Evolutionary conservation across 2,113 vertebrate species (phyloP).

Genomic region (Atherinomorus stipes): DNA sequence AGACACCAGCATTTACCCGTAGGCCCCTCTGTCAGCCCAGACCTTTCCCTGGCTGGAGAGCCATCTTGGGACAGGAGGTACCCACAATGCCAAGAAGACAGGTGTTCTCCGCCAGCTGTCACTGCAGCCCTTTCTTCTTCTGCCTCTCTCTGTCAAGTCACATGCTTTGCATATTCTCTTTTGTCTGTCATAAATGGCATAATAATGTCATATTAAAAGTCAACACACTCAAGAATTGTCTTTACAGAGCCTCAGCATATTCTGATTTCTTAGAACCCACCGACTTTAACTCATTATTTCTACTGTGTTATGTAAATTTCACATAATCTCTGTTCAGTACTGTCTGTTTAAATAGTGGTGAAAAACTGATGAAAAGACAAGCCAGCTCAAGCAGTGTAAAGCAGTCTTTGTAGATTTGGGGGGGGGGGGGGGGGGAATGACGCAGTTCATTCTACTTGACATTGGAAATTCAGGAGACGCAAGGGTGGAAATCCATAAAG

Average conservation of each 20-base stretch:
- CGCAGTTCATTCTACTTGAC: no score
- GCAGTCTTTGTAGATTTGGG: no score
- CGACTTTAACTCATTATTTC: background rate
- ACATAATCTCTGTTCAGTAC: background rate
- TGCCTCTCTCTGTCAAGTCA: constrained; percentile 38
- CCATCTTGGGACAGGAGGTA: constrained; percentile 75
- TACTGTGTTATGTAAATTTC: background rate
- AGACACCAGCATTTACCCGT: constrained; percentile 75
- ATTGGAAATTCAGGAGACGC: no score
- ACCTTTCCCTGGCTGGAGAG: constrained; percentile 72
- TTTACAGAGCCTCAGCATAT: constrained; percentile 6
- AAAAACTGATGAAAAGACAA: background rate
- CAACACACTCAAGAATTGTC: constrained; percentile 16
- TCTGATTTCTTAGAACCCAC: background rate
- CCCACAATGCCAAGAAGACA: constrained; percentile 76
- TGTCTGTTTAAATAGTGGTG: background rate
- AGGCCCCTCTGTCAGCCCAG: constrained; percentile 74
- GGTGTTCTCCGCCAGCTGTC: constrained; percentile 82
- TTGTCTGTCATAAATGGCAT: constrained; percentile 37
- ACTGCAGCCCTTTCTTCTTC: constrained; percentile 43
- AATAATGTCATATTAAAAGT: constrained; percentile 37
- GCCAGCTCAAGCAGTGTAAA: no score
- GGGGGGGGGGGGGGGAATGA: no score
- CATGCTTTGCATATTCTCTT: constrained; percentile 30
- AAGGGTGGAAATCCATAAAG: no score